Evolutionary conservation across 2,113 vertebrate genomes (phyloP), one percentile per base, ranked within the genome.

Genomic region (Euleptes europaea): DNA sequence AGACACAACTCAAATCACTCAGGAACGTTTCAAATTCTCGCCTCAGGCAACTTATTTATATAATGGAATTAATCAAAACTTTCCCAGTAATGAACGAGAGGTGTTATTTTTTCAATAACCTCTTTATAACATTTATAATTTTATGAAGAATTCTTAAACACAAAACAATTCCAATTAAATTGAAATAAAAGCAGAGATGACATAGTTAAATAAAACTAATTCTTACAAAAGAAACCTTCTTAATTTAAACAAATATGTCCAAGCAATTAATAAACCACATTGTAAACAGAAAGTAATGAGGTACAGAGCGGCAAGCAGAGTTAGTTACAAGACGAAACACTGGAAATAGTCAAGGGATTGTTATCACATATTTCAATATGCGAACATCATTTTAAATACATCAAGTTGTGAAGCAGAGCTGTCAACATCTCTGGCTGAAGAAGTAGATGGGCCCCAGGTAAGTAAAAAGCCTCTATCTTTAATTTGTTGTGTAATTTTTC

Each of bases 1-100:
- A 84, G n/a, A 47, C 75, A 88, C 86, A 88, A 87, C 78, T 23
- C 74, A n/a, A 88, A 23, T 81, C 51, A 84, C 63, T 80, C 66
- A 73, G 92, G 73, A 83, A 49, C 28, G 26, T 23, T 88, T 84
- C 86, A 80, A 83, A 91, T 31, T 86, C 69, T 82, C 33, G 63
- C 28, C 80, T 87, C 63, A 21, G 84, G 51, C 74, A 88, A 87
- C 92, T 84, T 84, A 28, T 76, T 86, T 15, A 54, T 21, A 13
- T 70, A 26, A 8, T 5, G 21, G 86, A 73, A 60, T 89, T 88
- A 44, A 42, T 21, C 51, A 86, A 80, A 92, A 82, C 26, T 82
- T 91, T 44, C 65, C 35, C 69, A 75, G 5, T 33, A 10, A 4
- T 26, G 49, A 35, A 82, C 84, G 86, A 57, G 51, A 79, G 86